phyloP scores from a whole-genome alignment of 2,797 vertebrate genomes.

The Antrozous pallidus region DNA sequence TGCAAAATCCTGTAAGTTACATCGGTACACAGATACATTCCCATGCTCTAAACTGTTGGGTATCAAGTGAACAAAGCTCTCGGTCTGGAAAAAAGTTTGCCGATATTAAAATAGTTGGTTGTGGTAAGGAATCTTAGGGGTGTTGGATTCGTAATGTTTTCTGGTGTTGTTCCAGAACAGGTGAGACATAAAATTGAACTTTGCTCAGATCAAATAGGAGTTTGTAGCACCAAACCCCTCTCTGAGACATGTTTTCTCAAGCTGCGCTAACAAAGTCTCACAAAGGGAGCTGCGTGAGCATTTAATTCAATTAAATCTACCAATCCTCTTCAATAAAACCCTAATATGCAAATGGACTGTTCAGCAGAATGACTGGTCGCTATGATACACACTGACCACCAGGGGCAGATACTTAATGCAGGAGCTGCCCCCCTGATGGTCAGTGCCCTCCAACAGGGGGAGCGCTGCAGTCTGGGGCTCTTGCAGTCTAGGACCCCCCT shows the following conservation, averaged over 20 bases:
- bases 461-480: no score
- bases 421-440: no score
- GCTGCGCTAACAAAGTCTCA: background rate
- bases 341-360: no score
- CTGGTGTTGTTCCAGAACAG: background rate
- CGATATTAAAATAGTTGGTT: background rate
- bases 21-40: background rate
- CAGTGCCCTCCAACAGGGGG: no score
- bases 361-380: no score
- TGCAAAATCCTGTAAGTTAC: background rate
- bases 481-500: no score
- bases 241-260: no score
- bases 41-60: background rate
- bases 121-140: background rate
- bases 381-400: no score
- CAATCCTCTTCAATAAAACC: no score
- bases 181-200: background rate
- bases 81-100: background rate
- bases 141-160: background rate
- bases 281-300: background rate
- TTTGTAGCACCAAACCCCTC: no score
- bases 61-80: background rate
- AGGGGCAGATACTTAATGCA: no score
- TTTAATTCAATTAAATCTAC: no score
- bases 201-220: background rate